phyloP scores from a whole-genome alignment of 2,797 vertebrate species.

The Lutjanus campechanus region DNA sequence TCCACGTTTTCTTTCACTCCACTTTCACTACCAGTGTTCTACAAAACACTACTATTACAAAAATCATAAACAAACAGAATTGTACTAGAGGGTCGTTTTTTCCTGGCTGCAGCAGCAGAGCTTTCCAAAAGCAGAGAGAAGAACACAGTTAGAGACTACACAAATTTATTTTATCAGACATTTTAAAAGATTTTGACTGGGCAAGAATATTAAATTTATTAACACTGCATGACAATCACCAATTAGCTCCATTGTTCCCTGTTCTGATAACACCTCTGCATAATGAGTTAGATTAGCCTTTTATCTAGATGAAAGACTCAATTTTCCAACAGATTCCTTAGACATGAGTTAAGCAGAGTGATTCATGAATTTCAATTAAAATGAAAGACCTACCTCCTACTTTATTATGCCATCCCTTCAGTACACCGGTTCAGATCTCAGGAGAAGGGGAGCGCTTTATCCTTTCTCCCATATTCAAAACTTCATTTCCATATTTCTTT shows the following conservation, averaged over 20 bases:
- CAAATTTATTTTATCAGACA: conserved; percentile 57
- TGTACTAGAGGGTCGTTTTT: conserved; percentile 2
- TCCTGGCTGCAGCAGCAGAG: conserved; percentile 9
- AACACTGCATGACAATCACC: conserved; percentile 83
- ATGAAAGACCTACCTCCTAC: conserved; percentile 84
- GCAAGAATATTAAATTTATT: conserved; percentile 80
- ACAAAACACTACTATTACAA: conserved; percentile 33
- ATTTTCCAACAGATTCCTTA: conserved; percentile 86
- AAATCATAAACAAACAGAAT: conserved; percentile 49
- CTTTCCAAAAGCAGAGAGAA: conserved; percentile 26
- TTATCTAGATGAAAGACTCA: conserved; percentile 89
- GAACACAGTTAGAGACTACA: conserved; percentile 33
- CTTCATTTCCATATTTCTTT: conserved; percentile 83
- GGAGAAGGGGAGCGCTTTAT: conserved; percentile 79
- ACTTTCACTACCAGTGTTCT: conserved; percentile 13
- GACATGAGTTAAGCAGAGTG: conserved; percentile 84
- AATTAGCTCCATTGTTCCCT: conserved; percentile 87
- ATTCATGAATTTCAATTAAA: conserved; percentile 90
- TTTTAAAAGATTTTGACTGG: conserved; percentile 68
- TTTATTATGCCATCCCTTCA: conserved; percentile 84
- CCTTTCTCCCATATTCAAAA: conserved; percentile 81
- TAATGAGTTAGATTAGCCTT: conserved; percentile 89
- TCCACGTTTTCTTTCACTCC: conserved; percentile 19
- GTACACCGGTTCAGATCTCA: conserved; percentile 81
- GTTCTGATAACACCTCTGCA: conserved; percentile 86